phyloP scores from a whole-genome alignment of 2,888 invertebrate species.

The Amphipoea oculea region DNA sequence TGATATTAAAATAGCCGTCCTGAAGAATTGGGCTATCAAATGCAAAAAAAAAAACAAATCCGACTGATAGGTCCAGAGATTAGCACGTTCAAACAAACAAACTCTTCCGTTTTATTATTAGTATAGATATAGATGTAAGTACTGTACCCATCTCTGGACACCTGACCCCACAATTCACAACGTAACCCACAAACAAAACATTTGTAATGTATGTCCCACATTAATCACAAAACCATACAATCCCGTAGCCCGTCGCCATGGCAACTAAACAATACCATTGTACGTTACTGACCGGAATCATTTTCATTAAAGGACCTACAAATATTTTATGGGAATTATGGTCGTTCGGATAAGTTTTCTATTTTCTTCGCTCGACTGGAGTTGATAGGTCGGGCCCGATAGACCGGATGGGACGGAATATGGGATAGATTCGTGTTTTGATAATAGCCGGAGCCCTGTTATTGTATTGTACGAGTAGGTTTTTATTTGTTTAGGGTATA shows the following conservation, averaged over 20 bases:
- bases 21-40: too few species aligned
- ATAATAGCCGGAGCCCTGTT: constrained; percentile 42
- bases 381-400: constrained; percentile 40
- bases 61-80: not conserved
- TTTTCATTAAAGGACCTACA: constrained; percentile 58
- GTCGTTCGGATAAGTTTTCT: constrained; percentile 59
- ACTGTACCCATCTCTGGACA: constrained; percentile 12
- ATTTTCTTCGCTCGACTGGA: constrained; percentile 49
- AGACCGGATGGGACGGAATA: constrained; percentile 51
- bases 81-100: not conserved
- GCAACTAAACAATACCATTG: constrained; percentile 55
- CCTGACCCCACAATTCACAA: constrained; percentile 27
- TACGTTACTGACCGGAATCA: constrained; percentile 56
- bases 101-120: not conserved
- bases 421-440: constrained; percentile 43
- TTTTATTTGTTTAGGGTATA: constrained; percentile 43
- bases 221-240: constrained; percentile 49
- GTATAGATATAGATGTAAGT: not conserved
- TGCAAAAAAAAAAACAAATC: not conserved
- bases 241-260: constrained; percentile 33
- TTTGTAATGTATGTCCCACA: constrained; percentile 51
- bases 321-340: constrained; percentile 66
- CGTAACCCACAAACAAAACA: constrained; percentile 54
- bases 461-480: constrained; percentile 54
- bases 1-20: too few species aligned